Base-by-base conservation (phyloP, 1,140 invertebrate species). In the Melipona quadrifasciata region DNA sequence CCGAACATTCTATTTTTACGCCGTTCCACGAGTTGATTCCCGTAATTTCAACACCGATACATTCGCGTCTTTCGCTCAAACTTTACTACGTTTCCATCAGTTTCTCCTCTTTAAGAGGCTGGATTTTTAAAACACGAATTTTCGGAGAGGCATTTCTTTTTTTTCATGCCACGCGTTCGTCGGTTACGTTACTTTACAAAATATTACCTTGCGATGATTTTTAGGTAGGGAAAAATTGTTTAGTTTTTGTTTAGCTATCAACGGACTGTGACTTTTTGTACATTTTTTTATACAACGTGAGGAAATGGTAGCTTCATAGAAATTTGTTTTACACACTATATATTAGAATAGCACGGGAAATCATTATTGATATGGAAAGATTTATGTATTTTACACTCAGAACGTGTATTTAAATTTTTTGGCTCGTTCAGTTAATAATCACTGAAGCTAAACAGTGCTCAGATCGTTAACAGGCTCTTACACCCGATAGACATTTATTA, bases 1-100 rank as follows among this genome's bases (percentile, higher is more conserved):
- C 81, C 81, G 81, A 84, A 84, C 82, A 84, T 84, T 71, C 82
- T 84, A 84, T 65, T 84, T 67, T 79, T 84, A 71, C 82, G 5
- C 47, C 47, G 47, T 55, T 51, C 53, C 21, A 34, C 27, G 27
- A 83, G 55, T 71, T 34, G 21, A 51, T 57, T 79, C 75, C 71
- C 34, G 39, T 64, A 5, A 53, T 61, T 71, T 61, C 57, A n/a
- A 0, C 24, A 2, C 16, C 16, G n/a, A 17, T 17, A 65, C 27
- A 1, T 65, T 65, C 61, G 61, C 39, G 39, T 47, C 39, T 8
- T 47, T 47, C 8, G 39, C 6, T 65, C 27, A 65, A 12, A 6
- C 27, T 65, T 65, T 6, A 8, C 14, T 27, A 27, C 61, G n/a
- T 27, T 61, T 61, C 12, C 14, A 61, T 2, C 14, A 61, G 14